Evolutionary conservation across 2,797 vertebrate genomes (phyloP), one percentile per base, ranked within the genome.

Genomic region (Erpetoichthys calabaricus): DNA sequence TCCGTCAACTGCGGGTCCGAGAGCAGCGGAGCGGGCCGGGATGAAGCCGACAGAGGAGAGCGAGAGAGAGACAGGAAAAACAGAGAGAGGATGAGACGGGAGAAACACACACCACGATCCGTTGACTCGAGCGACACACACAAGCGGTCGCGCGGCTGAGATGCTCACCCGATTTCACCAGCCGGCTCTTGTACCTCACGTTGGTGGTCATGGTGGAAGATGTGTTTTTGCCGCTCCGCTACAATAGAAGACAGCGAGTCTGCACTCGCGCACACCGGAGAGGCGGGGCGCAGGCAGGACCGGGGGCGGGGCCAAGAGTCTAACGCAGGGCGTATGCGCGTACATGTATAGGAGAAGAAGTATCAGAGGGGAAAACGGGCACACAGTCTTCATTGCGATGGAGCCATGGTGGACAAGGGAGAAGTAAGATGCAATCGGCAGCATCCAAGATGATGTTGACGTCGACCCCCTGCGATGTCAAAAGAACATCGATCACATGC

Each of bases 141-240:
- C 47, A 49, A 6, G n/a, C n/a, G 6, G 9, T 49, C 47, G 47
- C 2, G 47, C 7, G 51, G 51, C n/a, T 7, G 5, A 25, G 51
- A 42, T 4, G 7, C 83, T 89, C 84, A 95, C 94, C 94, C 81
- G 93, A 83, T 82, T 91, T 94, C 1, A 83, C 80, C 75, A 88
- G 86, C 68, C 93, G 90, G 86, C 86, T 95, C 72, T 94, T 96
- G 86, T 90, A 94, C 60, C 92, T 80, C 78, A 88, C 82, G 83
- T 76, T 91, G 62, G 77, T 86, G 77, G 86, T 94, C 93, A 95
- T 94, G 73, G 78, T 83, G 76, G 46, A 66, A 60, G 66, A 68
- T 67, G 61, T 73, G 61, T 65, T 67, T 60, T 25, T 25, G 25
- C 25, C 25, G 25, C 25, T 25, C 25, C 25, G 25, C 25, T 25